Conservation (phyloP, 2,797 vertebrate species). For the Diceros bicornis region DNA sequence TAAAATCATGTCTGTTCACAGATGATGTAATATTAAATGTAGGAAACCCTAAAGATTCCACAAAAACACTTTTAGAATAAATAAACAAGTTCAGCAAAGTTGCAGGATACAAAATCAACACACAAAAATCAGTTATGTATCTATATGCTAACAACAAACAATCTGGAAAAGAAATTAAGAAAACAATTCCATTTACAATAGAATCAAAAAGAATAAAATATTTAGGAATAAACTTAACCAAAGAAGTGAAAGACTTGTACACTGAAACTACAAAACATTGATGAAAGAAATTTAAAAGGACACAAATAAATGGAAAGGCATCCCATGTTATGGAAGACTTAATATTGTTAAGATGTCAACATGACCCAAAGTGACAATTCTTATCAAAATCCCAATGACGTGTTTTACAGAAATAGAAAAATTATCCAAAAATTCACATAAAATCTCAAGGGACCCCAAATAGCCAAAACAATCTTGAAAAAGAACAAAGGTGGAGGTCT, state of each 20-base stretch:
- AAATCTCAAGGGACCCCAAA: not conserved
- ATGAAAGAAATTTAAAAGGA: not conserved
- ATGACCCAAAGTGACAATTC: not conserved
- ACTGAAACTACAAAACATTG: not conserved
- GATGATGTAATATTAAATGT: not conserved
- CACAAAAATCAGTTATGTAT: slow-evolving; percentile 7
- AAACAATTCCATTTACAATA: slow-evolving; percentile 8
- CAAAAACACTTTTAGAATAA: not conserved
- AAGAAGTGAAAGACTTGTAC: not conserved
- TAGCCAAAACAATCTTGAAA: not conserved
- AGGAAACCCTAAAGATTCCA: not conserved
- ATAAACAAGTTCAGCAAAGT: slow-evolving; percentile 14
- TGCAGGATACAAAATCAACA: not conserved
- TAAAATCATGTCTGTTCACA: not conserved
- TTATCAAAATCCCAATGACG: not conserved
- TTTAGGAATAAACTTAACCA: slow-evolving; percentile 28
- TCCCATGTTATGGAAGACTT: not conserved
- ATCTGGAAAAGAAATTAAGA: not conserved
- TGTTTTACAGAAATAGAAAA: not conserved
- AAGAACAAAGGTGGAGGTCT: not conserved
- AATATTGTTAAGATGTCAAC: not conserved
- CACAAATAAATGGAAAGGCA: not conserved
- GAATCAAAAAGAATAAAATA: slow-evolving; percentile 15
- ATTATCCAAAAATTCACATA: not conserved
- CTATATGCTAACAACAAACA: slow-evolving; percentile 1